These are phyloP conservation scores for Todiramphus saurophagus DNA, from an alignment of 2,113 vertebrate genomes.

Conservation along the genomic window DNA sequence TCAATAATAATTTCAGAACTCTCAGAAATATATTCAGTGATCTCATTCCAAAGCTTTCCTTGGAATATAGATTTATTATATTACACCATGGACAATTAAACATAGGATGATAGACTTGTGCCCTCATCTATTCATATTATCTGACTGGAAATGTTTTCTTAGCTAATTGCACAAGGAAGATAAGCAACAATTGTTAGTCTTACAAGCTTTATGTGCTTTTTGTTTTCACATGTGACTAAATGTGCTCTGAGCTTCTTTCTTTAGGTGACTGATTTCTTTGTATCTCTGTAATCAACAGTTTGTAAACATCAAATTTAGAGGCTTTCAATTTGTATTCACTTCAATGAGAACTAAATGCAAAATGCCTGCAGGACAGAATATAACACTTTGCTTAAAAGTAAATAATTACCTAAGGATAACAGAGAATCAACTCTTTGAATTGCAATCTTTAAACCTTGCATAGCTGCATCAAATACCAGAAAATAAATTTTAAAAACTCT, in stretches of 20 bases:
- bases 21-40: neutral
- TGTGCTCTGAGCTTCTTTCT: neutral
- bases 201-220: neutral
- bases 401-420: neutral
- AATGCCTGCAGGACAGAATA: neutral
- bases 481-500: neutral
- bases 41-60: slow-evolving; percentile 1
- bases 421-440: neutral
- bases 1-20: slow-evolving; percentile 16
- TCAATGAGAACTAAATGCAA: neutral
- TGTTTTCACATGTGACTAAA: neutral
- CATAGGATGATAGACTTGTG: neutral
- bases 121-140: slow-evolving; percentile 12
- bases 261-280: neutral
- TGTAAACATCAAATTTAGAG: neutral
- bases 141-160: slow-evolving; percentile 21
- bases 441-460: neutral
- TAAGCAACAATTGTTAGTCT: neutral
- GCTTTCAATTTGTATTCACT: neutral
- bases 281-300: neutral
- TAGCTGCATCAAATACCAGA: neutral
- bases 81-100: slow-evolving; percentile 30
- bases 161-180: neutral
- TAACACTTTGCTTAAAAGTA: neutral
- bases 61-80: slow-evolving; percentile 32